Percentiles rank a stretch among this genome's conserved stretches.
phyloP scores from a whole-genome alignment of 2,797 vertebrate species.

The Tenualosa ilisha region DNA sequence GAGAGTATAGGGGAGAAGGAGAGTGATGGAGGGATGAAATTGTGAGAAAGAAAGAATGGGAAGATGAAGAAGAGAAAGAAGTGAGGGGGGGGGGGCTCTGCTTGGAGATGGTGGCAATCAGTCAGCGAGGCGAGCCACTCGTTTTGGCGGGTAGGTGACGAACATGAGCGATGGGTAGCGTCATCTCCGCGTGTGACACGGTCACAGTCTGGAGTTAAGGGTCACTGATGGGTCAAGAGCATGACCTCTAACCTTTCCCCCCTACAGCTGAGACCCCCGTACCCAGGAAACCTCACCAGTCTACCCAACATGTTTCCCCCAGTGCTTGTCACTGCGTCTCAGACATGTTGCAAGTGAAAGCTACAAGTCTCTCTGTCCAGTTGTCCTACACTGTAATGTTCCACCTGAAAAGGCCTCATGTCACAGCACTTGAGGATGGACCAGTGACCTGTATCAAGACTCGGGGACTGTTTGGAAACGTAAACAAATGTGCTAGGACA shows the following conservation, averaged over 20 bases:
- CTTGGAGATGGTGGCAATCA: conserved; percentile 71
- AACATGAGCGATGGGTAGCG: conserved; percentile 56
- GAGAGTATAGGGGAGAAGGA: conserved; percentile 14
- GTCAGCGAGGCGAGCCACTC: conserved; percentile 55
- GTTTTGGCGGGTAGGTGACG: conserved; percentile 22
- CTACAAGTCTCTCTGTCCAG: not conserved
- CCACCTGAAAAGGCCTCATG: not conserved
- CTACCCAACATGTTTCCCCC: not conserved
- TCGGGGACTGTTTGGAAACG: conserved; percentile 4
- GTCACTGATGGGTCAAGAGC: conserved; percentile 73
- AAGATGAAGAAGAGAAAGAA: conserved; percentile 55
- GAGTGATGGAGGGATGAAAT: not conserved
- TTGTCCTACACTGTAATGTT: not conserved
- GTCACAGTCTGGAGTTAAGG: conserved; percentile 63
- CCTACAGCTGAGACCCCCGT: conserved; percentile 40
- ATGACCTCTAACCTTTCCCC: conserved; percentile 61
- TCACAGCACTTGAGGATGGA: not conserved
- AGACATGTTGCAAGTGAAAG: not conserved
- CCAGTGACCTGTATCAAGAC: conserved; percentile 15
- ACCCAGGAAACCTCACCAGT: not conserved
- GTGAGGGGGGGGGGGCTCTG: conserved; percentile 55
- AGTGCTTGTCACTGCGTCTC: not conserved
- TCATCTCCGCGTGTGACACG: conserved; percentile 40
- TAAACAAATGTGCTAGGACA: not conserved
- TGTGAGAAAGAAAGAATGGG: not conserved